Evolutionary conservation across 2,888 invertebrate genomes (phyloP), one percentile per base, ranked within the genome.

Genomic region (Ectobius pallidus): DNA sequence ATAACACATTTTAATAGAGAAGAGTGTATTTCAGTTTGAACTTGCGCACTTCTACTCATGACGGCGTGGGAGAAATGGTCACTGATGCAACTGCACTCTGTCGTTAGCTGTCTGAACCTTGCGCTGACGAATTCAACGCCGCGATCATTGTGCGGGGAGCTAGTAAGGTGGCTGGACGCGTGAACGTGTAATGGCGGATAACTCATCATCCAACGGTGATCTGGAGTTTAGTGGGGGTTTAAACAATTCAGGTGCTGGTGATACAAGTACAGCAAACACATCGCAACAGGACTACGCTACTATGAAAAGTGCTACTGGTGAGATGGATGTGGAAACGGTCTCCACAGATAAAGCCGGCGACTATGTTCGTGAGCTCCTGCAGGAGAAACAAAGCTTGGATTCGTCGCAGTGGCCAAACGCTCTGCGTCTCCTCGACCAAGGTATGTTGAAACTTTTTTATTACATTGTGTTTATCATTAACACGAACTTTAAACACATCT

Each of bases 341-440:
- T 7, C 11, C 25, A 58, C 62, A 16, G 76, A 72, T 44, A 75
- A 75, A 61, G 91, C 91, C 81, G 90, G 88, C 71, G 93, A 93
- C 84, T 93, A 93, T 80, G 89, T 93, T 80, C 86, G 90, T 25
- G 92, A 92, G 80, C 85, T 93, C 73, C 81, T 93, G 74, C 87
- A 88, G 65, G 92, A 92, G 80, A 91, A 91, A 81, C 86, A 89
- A 73, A 87, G 88, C 77, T 84, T 92, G 77, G 90, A 87, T 78
- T 84, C 87, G 77, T 85, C 88, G 67, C 91, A 91, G 80, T 90
- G 89, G 82, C 91, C 92, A 20, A 88, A 91, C 78, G 89, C 91
- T 7, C 85, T 87, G 32, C 87, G 90, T 76, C 86, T 93, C 52
- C 86, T 93, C 77, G 93, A 93, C 79, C 88, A 90, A 86, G 93